Evolutionary conservation across 2,113 vertebrate species (phyloP), one percentile per base, ranked within the genome.

Genomic region (Nycticryphes semicollaris): DNA sequence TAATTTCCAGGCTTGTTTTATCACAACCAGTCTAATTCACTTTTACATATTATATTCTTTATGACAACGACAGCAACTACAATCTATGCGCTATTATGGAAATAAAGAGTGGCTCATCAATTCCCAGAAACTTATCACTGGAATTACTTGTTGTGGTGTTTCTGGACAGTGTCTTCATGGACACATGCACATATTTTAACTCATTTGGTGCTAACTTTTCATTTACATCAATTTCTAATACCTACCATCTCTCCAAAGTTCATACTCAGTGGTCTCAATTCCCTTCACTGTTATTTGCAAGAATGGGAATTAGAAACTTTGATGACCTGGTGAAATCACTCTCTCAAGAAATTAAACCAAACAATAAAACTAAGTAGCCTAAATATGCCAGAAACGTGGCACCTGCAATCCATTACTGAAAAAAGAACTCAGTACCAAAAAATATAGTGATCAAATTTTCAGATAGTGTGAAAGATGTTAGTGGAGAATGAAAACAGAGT

Each of bases 381-480:
- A 92, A 94, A 97, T 94, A 91, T 39, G 94, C 80, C 70, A 94
- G 77, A 93, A 95, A 91, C 0, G 10, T 87, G 57, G 89, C 77
- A 96, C 94, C 94, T 97, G 94, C 84, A 96, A 92, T 78, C 90
- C 53, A 96, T 97, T 96, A 95, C 77, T 92, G 84, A 94, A 96
- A 89, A 86, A 92, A 84, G 86, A 94, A 79, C 62, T 89, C 70
- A 80, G 63, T 89, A 79, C 48, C 10, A 66, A 62, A 89, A 92
- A 92, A 94, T 63, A 89, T 0, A 89, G 62, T 2, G 80, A 96
- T 94, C 74, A 66, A 35, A 35, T 80, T 93, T 94, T 94, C 74
- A 94, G 94, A 92, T 48, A 91, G 54, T 10, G 51, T 51, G 57
- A 70, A 83, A 93, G 76, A 90, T 59, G 69, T 96, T 94, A 88